Percentiles rank a stretch among this genome's conserved stretches.
phyloP scores from a whole-genome alignment of 1,140 invertebrate species.

The Neodiprion fabricii region DNA sequence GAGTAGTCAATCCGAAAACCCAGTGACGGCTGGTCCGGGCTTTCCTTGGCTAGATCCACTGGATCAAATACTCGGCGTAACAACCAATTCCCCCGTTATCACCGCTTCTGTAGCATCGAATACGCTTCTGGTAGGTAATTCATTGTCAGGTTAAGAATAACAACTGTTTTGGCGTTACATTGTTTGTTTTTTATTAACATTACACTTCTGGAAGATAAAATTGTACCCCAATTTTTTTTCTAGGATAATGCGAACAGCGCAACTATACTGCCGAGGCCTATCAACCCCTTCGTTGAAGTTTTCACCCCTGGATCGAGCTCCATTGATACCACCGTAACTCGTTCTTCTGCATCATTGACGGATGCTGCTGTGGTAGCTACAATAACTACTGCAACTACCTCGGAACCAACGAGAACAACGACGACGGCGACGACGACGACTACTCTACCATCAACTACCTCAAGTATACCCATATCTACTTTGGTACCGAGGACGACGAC shows the following conservation, averaged over 20 bases:
- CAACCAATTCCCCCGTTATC: conserved; percentile 45
- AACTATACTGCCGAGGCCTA: conserved; percentile 32
- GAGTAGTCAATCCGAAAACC: conserved; percentile 30
- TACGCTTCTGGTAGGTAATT: conserved; percentile 43
- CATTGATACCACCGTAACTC: neutral
- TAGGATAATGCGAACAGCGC: conserved; percentile 23
- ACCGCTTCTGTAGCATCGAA: conserved; percentile 55
- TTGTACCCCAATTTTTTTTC: neutral
- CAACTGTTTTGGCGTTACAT: conserved; percentile 9
- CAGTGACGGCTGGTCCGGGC: conserved; percentile 44
- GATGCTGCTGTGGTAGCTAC: conserved; percentile 23
- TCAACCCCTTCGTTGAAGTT: conserved; percentile 47
- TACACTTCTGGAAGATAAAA: conserved; percentile 49
- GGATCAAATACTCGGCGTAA: conserved; percentile 57
- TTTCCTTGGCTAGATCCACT: conserved; percentile 56
- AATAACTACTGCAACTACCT: conserved; percentile 24
- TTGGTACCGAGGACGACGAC: conserved; percentile 20
- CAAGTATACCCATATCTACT: neutral
- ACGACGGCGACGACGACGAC: conserved; percentile 22
- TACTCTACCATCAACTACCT: neutral
- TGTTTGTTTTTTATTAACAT: no score
- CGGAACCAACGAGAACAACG: conserved; percentile 18
- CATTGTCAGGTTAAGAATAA: conserved; percentile 10
- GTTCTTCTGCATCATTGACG: conserved; percentile 18
- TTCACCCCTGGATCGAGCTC: conserved; percentile 42